A percentile compares a stretch with the other conserved stretches of the same genome.
These are phyloP conservation scores for Mus minutoides DNA, from an alignment of 2,797 vertebrate genomes.

Conservation along the genomic window DNA sequence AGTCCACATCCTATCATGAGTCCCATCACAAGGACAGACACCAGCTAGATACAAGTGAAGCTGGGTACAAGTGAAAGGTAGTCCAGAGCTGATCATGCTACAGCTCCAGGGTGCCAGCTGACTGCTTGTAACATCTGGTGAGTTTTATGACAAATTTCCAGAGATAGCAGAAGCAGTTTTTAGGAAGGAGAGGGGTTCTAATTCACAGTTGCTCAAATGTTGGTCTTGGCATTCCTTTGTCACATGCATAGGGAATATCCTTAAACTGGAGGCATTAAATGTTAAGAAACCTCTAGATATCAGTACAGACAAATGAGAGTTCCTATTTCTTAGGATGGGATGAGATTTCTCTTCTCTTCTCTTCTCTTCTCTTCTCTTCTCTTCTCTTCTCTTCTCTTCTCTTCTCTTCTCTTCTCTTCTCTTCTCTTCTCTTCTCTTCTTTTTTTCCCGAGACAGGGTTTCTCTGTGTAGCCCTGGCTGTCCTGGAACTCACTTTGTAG, in stretches of 20 bases:
- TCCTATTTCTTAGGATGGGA: not conserved
- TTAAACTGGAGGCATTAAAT: not conserved
- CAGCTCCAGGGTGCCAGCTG: not conserved
- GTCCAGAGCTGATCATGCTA: not conserved
- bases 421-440: too few species aligned
- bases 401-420: too few species aligned
- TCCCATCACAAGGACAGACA: not conserved
- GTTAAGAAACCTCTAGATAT: slow-evolving; percentile 17
- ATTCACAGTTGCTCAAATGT: not conserved
- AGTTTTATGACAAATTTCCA: slow-evolving; percentile 11
- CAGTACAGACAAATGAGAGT: not conserved
- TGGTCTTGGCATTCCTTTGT: not conserved
- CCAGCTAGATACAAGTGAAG: not conserved
- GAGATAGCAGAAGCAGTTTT: not conserved
- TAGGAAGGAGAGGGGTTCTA: not conserved
- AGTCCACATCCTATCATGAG: not conserved
- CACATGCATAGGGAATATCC: not conserved
- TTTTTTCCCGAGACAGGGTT: too few species aligned
- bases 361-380: too few species aligned
- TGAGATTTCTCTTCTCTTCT: too few species aligned
- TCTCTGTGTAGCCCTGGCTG: too few species aligned
- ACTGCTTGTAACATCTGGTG: not conserved
- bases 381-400: too few species aligned
- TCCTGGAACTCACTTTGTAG: too few species aligned
- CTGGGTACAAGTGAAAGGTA: not conserved